These are phyloP conservation scores for Carassius carassius DNA, from an alignment of 2,113 vertebrate species.

Conservation along the genomic window DNA sequence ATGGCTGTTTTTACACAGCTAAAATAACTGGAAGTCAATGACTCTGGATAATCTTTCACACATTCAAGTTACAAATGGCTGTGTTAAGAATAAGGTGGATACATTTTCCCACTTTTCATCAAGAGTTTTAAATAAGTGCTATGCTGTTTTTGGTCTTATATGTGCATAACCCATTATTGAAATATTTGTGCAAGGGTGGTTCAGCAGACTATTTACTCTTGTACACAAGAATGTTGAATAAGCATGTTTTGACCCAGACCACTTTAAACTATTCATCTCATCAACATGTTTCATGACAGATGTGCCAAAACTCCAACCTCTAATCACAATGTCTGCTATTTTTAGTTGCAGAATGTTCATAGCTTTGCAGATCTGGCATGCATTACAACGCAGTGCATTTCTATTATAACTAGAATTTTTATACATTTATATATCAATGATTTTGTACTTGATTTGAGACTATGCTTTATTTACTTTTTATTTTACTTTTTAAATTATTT, in stretches of 20 bases:
- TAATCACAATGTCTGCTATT: conserved; percentile 83
- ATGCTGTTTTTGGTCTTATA: background rate
- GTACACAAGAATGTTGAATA: conserved; percentile 60
- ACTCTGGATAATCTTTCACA: too few relatives aligned
- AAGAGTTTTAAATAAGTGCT: background rate
- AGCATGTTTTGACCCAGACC: conserved; percentile 74
- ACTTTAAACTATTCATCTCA: conserved; percentile 73
- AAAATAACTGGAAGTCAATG: too few relatives aligned
- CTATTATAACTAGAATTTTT: conserved; percentile 59
- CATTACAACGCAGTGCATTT: conserved; percentile 68
- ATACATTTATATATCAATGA: background rate
- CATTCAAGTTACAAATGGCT: background rate
- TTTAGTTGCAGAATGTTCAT: conserved; percentile 74
- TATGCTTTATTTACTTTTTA: background rate
- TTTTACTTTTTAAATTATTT: background rate
- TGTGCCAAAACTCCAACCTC: conserved; percentile 82
- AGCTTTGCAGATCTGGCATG: conserved; percentile 80
- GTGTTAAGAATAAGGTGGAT: background rate
- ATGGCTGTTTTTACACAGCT: too few relatives aligned
- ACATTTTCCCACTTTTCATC: too few relatives aligned
- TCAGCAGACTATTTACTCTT: background rate
- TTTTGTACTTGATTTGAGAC: background rate
- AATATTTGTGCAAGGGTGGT: background rate
- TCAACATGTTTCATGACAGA: conserved; percentile 77
- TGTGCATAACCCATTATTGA: background rate